Base-by-base conservation (phyloP, 64 coral and sea anemone species). In the Acropora yongei region DNA sequence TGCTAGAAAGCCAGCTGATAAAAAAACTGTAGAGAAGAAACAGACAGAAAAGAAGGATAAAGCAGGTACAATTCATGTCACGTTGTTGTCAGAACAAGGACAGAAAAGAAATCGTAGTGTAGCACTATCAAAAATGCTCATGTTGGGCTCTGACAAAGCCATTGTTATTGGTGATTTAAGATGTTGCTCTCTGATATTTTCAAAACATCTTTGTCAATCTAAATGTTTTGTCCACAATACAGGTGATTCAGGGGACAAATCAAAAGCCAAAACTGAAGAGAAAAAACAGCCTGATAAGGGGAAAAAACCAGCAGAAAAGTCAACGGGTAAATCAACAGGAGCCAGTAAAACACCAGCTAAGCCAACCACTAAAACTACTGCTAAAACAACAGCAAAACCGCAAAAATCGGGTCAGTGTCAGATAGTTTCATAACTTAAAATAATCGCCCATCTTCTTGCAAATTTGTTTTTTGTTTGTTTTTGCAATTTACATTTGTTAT, bases 231-330 rank as follows among this genome's bases (percentile, higher is more conserved):
- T 20, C 42, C 30, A 2, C 6, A 47, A 19, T 8, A 39, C 42
- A 72, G 82, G 43, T 49, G 82, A 85, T 20, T 8, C 82, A 20
- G 44, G 43, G 11, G 82, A 85, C 6, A 85, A 85, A 85, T 71
- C 82, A 6, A 85, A 85, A 72, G 61, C 63, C 2, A 92, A 92
- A 76, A 55, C 57, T 53, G 90, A 92, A 68, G 90, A 78, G 9
- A 92, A 92, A 72, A 92, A 92, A 20, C 73, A 66, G 18, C 3
- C 82, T 41, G 90, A 91, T 7, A 91, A 91, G 77, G 72, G 57
- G 51, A 92, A 92, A 49, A 92, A 92, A 72, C 82, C 90, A 14
- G 75, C 65, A 5, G 90, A 86, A 44, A 92, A 86, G 65, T 41
- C 90, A 55, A 66, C 90, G 41, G 79, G 66, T 76, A 91, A 91